Evolutionary conservation across 2,113 vertebrate species (phyloP).

Genomic region (Columbina picui): DNA sequence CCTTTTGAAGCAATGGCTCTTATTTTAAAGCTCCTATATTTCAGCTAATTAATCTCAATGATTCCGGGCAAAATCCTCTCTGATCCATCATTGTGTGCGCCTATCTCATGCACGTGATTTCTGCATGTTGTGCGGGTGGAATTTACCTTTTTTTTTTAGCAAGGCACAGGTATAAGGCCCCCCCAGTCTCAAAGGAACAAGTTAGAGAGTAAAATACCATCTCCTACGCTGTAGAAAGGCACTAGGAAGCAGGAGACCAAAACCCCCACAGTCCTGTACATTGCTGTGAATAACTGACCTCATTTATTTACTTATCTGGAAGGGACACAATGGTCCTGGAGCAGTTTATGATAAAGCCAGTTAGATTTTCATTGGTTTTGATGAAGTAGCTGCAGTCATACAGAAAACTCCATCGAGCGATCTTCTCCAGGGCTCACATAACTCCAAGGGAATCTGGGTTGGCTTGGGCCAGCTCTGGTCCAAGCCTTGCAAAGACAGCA

Average conservation of each 20-base stretch:
- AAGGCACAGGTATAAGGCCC: neutral
- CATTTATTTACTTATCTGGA: neutral
- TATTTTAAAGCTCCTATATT: neutral
- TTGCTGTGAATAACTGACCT: neutral
- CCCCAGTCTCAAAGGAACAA: neutral
- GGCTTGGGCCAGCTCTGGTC: neutral
- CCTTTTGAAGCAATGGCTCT: neutral
- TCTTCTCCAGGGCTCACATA: neutral
- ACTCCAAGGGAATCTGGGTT: neutral
- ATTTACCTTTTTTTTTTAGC: neutral
- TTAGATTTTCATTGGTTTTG: neutral
- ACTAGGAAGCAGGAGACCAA: neutral
- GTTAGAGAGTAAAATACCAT: neutral
- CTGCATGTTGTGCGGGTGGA: neutral
- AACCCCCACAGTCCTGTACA: neutral
- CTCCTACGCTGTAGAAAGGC: neutral
- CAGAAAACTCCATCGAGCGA: neutral
- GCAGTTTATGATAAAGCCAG: neutral
- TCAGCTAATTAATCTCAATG: neutral
- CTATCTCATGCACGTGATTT: neutral
- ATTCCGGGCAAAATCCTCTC: neutral
- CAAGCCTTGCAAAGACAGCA: neutral
- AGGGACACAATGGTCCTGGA: neutral
- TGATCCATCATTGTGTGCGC: neutral
- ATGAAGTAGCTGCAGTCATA: neutral